phyloP scores from a whole-genome alignment of 2,888 invertebrate genomes.

The Euplagia quadripunctaria region DNA sequence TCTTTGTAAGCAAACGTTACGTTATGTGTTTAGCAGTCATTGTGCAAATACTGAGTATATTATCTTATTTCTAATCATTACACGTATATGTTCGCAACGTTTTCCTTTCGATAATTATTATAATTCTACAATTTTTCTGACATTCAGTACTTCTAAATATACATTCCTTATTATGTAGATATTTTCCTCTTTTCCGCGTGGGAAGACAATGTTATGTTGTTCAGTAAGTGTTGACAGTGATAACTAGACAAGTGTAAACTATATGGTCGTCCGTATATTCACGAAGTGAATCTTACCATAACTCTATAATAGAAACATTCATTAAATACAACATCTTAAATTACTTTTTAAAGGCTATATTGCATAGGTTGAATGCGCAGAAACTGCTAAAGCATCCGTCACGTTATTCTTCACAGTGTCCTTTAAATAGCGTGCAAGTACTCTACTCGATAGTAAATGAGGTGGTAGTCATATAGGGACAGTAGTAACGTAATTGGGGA shows the following conservation, averaged over 20 bases:
- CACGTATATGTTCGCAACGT: neutral
- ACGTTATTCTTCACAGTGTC: neutral
- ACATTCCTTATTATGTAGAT: neutral
- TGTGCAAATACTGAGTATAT: neutral
- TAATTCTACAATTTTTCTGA: neutral
- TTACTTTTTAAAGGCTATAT: neutral
- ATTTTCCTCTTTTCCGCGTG: neutral
- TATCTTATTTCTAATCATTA: neutral
- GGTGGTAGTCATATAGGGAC: neutral
- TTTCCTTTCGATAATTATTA: neutral
- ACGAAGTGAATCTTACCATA: neutral
- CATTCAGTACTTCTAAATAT: neutral
- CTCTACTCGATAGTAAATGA: neutral
- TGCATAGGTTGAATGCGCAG: neutral
- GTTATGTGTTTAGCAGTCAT: neutral
- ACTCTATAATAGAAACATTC: neutral
- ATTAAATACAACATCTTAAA: neutral
- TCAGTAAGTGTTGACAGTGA: neutral
- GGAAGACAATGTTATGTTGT: slow-evolving; percentile 1
- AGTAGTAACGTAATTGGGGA: neutral
- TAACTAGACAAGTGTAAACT: neutral
- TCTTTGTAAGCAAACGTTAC: neutral
- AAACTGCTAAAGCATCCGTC: neutral
- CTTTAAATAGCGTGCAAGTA: neutral
- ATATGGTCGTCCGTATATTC: neutral